phyloP scores from a whole-genome alignment of 2,797 vertebrate species.

The Masticophis lateralis region DNA sequence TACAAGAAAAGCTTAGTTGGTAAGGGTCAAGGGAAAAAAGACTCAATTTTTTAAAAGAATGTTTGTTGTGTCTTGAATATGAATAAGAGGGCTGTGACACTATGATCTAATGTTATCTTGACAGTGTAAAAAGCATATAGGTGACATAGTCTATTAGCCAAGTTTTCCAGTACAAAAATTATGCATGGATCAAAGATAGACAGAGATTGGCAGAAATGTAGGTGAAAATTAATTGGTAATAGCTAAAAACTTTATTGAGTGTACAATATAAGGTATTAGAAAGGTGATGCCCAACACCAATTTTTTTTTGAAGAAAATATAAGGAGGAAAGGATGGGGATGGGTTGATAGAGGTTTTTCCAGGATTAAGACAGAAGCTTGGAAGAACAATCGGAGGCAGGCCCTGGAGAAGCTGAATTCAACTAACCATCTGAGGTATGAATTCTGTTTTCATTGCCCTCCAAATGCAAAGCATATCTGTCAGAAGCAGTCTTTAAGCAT shows the following conservation, averaged over 20 bases:
- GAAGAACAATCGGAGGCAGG: slow-evolving; percentile 13
- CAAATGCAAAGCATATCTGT: slow-evolving; percentile 32
- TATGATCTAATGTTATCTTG: neutral
- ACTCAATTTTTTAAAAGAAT: neutral
- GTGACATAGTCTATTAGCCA: neutral
- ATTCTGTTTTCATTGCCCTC: slow-evolving; percentile 46
- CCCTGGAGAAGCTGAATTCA: slow-evolving; percentile 44
- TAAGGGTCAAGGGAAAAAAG: slow-evolving; percentile 52
- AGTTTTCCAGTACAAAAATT: neutral
- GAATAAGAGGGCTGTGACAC: neutral
- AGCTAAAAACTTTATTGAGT: neutral
- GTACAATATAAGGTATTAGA: neutral
- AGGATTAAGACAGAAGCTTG: slow-evolving; percentile 13
- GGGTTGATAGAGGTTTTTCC: neutral
- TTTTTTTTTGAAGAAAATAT: slow-evolving; percentile 4
- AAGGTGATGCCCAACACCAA: neutral
- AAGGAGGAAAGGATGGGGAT: neutral
- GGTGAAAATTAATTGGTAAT: neutral
- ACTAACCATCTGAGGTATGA: slow-evolving; percentile 48
- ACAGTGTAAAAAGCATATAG: neutral
- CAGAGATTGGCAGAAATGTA: neutral
- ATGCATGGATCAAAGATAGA: neutral
- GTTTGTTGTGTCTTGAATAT: slow-evolving; percentile 24
- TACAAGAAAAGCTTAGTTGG: slow-evolving; percentile 58
- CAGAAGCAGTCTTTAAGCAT: slow-evolving; percentile 13